These are phyloP conservation scores for Latheticus oryzae DNA, from an alignment of 2,888 invertebrate genomes.

Conservation along the genomic window DNA sequence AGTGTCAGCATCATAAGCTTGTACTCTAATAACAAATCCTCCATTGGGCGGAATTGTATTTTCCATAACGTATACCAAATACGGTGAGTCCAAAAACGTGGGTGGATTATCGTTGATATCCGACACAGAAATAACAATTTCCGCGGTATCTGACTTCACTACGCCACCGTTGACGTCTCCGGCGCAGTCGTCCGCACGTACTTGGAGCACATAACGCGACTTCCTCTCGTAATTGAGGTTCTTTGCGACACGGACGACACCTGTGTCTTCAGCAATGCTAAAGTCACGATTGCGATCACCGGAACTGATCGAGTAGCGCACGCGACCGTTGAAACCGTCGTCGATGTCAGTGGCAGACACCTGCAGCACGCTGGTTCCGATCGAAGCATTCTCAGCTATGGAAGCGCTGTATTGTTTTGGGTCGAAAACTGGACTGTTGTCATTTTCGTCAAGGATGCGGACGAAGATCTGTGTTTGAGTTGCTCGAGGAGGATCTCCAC, in stretches of 20 bases:
- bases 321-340: slow-evolving; percentile 89
- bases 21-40: slow-evolving; percentile 84
- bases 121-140: slow-evolving; percentile 84
- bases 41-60: slow-evolving; percentile 85
- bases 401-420: slow-evolving; percentile 91
- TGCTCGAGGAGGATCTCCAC: slow-evolving; percentile 84
- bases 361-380: slow-evolving; percentile 90
- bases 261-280: slow-evolving; percentile 91
- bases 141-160: slow-evolving; percentile 80
- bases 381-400: slow-evolving; percentile 93
- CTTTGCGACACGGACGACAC: slow-evolving; percentile 90
- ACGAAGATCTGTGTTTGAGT: slow-evolving; percentile 78
- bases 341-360: slow-evolving; percentile 91
- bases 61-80: slow-evolving; percentile 93
- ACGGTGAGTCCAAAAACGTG: slow-evolving; percentile 93
- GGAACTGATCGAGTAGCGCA: slow-evolving; percentile 88
- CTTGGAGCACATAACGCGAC: slow-evolving; percentile 82
- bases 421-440: slow-evolving; percentile 90
- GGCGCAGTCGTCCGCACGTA: slow-evolving; percentile 90
- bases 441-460: slow-evolving; percentile 87
- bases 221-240: slow-evolving; percentile 94
- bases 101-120: slow-evolving; percentile 96
- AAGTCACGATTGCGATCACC: slow-evolving; percentile 94
- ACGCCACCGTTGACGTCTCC: slow-evolving; percentile 71
- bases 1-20: slow-evolving; percentile 91